Base-by-base conservation (phyloP, 2,888 invertebrate genomes). In the Choreutis nemorana region DNA sequence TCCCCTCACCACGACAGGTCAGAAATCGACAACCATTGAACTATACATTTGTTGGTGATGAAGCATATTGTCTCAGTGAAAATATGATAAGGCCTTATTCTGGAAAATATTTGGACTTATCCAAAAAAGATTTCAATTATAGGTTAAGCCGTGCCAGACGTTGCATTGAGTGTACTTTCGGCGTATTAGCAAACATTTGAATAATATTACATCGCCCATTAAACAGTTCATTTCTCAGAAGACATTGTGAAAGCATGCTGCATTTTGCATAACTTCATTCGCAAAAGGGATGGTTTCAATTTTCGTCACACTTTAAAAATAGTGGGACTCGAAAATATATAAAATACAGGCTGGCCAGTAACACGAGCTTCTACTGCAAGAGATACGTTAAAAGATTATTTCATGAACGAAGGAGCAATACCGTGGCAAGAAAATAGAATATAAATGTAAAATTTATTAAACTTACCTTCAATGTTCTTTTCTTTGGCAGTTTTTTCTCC, bases 381-480 rank as follows among this genome's bases (percentile, higher is more conserved):
- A 40, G 40, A 37, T 31, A 40, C 30, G 28, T 38, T 40, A 38
- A 37, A 43, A 41, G 37, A 43, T 38, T 41, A 40, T 34, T 43
- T 41, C 40, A 37, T 40, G 36, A 41, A 41, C 38, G 39, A 43
- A 34, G 39, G 41, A 37, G 34, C 38, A 37, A 39, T 43, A 38
- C 33, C 36, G 21, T 40, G 40, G 39, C 38, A 43, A 43, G 35
- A 39, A 38, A 43, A 38, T 33, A 39, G 41, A 37, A 41, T 41
- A 39, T 39, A 34, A 41, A 34, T 39, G 32, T 35, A 35, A 35
- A 34, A 28, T 32, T 37, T 37, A 33, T 27, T 39, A 39, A 40
- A 42, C 41, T 40, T 41, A 41, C 42, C 40, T 38, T 30, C 41
- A 34, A 31, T 36, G 39, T 38, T 42, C 33, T 42, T 42, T 44